Base-by-base conservation (phyloP, 1,140 invertebrate genomes). In the Philotrypesis tridentata region DNA sequence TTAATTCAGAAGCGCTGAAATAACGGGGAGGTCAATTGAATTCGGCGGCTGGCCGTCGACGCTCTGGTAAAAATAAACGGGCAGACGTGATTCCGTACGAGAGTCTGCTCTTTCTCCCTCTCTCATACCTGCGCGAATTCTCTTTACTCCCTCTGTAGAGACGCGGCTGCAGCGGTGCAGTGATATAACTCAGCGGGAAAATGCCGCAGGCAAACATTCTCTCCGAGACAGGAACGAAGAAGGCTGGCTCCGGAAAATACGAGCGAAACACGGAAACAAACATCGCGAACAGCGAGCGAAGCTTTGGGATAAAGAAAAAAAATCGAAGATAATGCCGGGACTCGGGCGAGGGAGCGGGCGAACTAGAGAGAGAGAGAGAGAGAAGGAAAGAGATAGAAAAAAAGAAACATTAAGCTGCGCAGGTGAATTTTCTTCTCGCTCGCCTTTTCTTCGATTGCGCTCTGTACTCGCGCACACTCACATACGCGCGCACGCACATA, bases 121-220 rank as follows among this genome's bases (percentile, higher is more conserved):
- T n/a, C n/a, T n/a, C n/a, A 43, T 43, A 77, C 12, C 55, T 75
- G 25, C n/a, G 73, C 61, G 40, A 37, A 14, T 75, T 37, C 25
- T 27, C 61, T 43, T 43, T 55, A 55, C 48, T n/a, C 48, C 21
- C 21, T 55, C 48, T 55, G 0, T 55, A 55, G 4, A 14, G 3
- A 43, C 17, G 6, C 17, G 21, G 14, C 21, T 7, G 21, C 48
- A n/a, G 48, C 48, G 21, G 21, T 17, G 65, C 60, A 23, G 40
- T 29, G 61, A 70, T 75, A 75, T 81, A 81, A 71, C 48, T 43
- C 74, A 67, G 31, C 67, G n/a, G 23, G 60, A 25, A 77, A 82
- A 72, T 82, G 80, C 74, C 68, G 48, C 74, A 65, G 33, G 48
- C 40, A 75, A 75, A 72, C 67, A 63, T 33, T 74, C 43, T 17